Conservation (phyloP, 2,888 invertebrate species). For the Eretmocerus hayati region DNA sequence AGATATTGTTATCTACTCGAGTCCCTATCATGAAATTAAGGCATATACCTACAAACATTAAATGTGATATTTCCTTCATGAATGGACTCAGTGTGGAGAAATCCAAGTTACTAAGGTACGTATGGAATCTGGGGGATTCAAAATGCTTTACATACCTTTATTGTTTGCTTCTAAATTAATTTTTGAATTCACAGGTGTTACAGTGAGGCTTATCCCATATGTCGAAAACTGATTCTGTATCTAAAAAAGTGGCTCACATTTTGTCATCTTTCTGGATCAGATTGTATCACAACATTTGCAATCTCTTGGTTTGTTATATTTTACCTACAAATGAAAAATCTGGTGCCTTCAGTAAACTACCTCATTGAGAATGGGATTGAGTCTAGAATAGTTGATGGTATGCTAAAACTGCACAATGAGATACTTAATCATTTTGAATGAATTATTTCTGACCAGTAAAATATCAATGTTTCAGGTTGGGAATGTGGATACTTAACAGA, state of each 20-base stretch:
- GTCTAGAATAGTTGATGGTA: conserved; percentile 7
- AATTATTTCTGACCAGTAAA: neutral
- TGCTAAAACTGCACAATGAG: no score
- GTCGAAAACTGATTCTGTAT: conserved; percentile 5
- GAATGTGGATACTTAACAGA: conserved; percentile 26
- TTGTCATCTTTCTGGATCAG: conserved; percentile 1
- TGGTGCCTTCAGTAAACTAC: conserved; percentile 3
- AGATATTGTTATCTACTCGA: conserved; percentile 48
- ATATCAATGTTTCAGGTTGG: conserved; percentile 37
- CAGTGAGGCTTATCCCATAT: neutral
- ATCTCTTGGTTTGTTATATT: conserved; percentile 9
- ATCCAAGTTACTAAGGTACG: conserved; percentile 47
- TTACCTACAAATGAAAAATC: conserved; percentile 5
- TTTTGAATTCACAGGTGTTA: neutral
- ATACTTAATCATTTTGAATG: neutral
- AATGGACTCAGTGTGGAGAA: conserved; percentile 58
- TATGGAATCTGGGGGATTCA: neutral
- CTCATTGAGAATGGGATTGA: neutral
- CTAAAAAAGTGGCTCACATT: conserved; percentile 4
- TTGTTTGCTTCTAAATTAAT: no score
- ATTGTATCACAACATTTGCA: conserved; percentile 3
- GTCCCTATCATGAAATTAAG: conserved; percentile 56
- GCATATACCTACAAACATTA: conserved; percentile 47
- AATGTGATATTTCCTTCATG: conserved; percentile 57
- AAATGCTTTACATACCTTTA: neutral